These are phyloP conservation scores for Tuta absoluta DNA, from an alignment of 2,888 invertebrate species.

Conservation along the genomic window DNA sequence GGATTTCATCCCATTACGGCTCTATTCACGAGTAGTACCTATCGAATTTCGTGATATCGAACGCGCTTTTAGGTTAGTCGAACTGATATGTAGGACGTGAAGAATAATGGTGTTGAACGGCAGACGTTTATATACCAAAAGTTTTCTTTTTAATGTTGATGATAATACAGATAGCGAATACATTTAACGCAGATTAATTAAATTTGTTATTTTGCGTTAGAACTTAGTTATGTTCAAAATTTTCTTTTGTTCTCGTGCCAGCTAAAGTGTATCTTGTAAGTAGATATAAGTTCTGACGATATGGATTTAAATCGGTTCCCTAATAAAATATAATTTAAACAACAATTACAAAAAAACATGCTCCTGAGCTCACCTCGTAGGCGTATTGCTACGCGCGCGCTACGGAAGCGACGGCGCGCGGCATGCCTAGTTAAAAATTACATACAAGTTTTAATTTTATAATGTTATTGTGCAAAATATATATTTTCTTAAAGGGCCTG, in stretches of 20 bases:
- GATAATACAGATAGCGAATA: neutral
- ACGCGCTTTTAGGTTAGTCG: constrained; percentile 25
- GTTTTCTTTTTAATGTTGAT: neutral
- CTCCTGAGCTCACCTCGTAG: constrained; percentile 1
- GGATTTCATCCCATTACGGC: constrained; percentile 41
- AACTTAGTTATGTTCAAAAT: too few species aligned
- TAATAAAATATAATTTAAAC: neutral
- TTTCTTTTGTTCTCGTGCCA: too few species aligned
- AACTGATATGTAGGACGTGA: neutral
- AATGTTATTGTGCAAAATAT: too few species aligned
- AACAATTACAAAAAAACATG: neutral
- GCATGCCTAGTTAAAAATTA: too few species aligned
- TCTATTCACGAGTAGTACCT: constrained; percentile 31
- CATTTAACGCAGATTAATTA: too few species aligned
- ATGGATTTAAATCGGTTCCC: too few species aligned
- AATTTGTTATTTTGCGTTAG: too few species aligned
- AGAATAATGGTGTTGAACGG: neutral
- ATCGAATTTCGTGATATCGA: constrained; percentile 33
- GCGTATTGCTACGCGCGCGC: constrained; percentile 23
- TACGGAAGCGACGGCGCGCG: constrained; percentile 20
- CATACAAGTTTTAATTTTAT: too few species aligned
- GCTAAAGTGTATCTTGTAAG: too few species aligned
- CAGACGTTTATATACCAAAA: neutral
- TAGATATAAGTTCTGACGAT: too few species aligned
- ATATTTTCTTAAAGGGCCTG: too few species aligned